Conservation (phyloP, 2,113 vertebrate genomes). For the Oreocharis arfaki region DNA sequence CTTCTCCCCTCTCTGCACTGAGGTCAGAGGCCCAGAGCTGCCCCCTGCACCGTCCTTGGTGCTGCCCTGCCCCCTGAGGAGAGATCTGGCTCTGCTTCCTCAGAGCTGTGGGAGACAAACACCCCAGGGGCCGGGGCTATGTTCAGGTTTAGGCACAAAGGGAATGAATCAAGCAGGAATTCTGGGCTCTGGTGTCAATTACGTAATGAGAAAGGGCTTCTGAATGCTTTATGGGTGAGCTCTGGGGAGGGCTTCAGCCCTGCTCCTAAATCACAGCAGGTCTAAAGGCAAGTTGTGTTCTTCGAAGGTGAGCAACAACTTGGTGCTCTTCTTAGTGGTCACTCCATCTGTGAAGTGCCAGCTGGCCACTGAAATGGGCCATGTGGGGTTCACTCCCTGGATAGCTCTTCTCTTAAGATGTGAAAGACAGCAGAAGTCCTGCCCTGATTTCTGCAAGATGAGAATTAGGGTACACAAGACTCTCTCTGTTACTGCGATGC, state of each 20-base stretch:
- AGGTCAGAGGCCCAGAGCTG: not conserved
- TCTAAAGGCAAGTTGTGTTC: not conserved
- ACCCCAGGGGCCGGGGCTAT: not conserved
- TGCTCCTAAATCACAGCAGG: not conserved
- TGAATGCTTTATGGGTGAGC: not conserved
- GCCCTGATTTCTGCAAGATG: not conserved
- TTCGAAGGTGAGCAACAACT: not conserved
- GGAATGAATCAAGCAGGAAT: not conserved
- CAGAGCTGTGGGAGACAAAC: not conserved
- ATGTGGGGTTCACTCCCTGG: not conserved
- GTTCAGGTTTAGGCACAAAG: not conserved
- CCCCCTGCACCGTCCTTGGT: accelerated
- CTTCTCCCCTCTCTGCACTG: not conserved
- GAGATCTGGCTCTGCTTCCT: not conserved
- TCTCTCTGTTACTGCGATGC: not conserved
- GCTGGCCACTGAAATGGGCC: not conserved
- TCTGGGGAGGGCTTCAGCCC: not conserved
- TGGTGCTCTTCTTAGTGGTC: not conserved
- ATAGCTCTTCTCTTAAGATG: not conserved
- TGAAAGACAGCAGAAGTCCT: not conserved
- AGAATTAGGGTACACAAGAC: not conserved
- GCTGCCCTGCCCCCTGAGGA: not conserved
- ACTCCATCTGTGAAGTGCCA: not conserved
- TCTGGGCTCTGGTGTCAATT: not conserved
- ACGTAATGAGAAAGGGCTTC: not conserved